phyloP scores from a whole-genome alignment of 2,888 invertebrate genomes.

The Pollenia griseotomentosa region DNA sequence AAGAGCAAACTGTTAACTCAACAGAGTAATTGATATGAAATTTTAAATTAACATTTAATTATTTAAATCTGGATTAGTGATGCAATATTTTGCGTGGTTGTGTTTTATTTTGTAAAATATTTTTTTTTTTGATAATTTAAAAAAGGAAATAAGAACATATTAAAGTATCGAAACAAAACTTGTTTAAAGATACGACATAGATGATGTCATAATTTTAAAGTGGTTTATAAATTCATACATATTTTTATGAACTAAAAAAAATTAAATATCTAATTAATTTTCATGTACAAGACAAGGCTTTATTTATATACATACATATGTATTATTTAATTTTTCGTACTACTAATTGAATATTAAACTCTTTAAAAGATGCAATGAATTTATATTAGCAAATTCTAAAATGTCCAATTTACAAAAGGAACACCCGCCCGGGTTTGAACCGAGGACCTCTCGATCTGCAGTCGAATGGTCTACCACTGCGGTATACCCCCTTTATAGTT shows the following conservation, averaged over 20 bases:
- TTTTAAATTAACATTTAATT: no score
- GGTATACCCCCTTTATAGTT: no score
- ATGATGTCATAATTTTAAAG: not conserved
- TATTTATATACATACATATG: no score
- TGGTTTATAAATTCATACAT: not conserved
- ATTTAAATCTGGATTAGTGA: no score
- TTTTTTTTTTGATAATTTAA: not conserved
- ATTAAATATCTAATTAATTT: no score
- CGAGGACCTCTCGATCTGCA: constrained; percentile 82
- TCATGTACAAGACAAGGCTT: no score
- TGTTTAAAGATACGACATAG: not conserved
- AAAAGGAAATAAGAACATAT: not conserved
- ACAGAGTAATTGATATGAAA: not conserved
- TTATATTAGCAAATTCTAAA: no score
- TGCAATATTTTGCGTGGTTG: not conserved
- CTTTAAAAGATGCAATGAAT: no score
- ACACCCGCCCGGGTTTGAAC: constrained; percentile 78
- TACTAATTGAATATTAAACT: no score
- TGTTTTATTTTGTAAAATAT: not conserved
- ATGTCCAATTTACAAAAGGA: no score
- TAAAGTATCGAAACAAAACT: not conserved
- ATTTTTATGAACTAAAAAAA: no score
- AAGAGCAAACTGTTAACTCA: not conserved
- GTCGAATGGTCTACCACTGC: constrained; percentile 82
- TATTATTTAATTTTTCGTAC: no score